Evolutionary conservation across 2,888 invertebrate species (phyloP).

Genomic region (Thera obeliscata): DNA sequence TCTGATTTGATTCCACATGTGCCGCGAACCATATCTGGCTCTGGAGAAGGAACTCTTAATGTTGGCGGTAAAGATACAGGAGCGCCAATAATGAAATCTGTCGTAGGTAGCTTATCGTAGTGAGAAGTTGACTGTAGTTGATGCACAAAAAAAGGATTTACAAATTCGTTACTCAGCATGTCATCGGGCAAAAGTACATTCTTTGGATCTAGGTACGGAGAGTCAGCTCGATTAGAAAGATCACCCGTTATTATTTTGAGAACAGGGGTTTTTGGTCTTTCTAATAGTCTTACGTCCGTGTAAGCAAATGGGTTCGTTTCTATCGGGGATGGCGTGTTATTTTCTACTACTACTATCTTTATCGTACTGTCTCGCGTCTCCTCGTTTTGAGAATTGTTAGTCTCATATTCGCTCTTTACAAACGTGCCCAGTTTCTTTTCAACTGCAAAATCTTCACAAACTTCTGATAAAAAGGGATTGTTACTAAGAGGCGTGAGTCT

Average conservation of each 20-base stretch:
- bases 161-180: constrained; percentile 62
- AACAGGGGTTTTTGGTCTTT: constrained; percentile 74
- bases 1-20: constrained; percentile 55
- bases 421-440: constrained; percentile 66
- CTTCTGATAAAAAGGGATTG: constrained; percentile 68
- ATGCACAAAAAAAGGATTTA: constrained; percentile 72
- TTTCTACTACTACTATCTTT: constrained; percentile 61
- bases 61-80: constrained; percentile 78
- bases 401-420: constrained; percentile 71
- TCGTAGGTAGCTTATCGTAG: constrained; percentile 51
- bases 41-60: constrained; percentile 63
- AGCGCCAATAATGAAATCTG: constrained; percentile 81
- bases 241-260: constrained; percentile 71
- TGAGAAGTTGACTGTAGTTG: constrained; percentile 53
- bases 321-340: constrained; percentile 46
- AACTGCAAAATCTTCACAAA: constrained; percentile 56
- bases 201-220: constrained; percentile 58
- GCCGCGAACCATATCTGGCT: constrained; percentile 50
- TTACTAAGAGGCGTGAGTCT: constrained; percentile 53
- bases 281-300: constrained; percentile 49
- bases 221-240: constrained; percentile 56
- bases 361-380: constrained; percentile 60
- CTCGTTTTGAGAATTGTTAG: constrained; percentile 71
- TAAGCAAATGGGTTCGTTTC: constrained; percentile 63
- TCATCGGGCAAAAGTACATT: constrained; percentile 51